Evolutionary conservation across 2,888 invertebrate species (phyloP).

Genomic region (Hypolimnas misippus): DNA sequence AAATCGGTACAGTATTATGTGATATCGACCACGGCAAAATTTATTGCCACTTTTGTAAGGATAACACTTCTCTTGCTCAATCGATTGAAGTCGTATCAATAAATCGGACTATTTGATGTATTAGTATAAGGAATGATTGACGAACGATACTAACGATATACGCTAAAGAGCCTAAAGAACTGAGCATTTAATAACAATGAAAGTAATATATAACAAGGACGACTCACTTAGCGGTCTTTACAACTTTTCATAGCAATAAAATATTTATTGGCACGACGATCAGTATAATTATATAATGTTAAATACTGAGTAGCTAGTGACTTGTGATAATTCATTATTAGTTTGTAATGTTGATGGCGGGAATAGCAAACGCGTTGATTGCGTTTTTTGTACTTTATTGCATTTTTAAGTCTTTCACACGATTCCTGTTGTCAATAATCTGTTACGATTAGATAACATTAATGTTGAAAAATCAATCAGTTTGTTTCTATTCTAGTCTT

Average conservation of each 20-base stretch:
- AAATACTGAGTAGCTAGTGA: constrained; percentile 46
- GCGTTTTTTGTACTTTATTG: constrained; percentile 25
- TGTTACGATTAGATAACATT: constrained; percentile 24
- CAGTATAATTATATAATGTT: constrained; percentile 40
- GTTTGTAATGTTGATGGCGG: constrained; percentile 27
- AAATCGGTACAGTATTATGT: constrained; percentile 42
- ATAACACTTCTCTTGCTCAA: constrained; percentile 39
- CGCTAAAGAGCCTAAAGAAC: constrained; percentile 3
- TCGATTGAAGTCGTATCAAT: constrained; percentile 26
- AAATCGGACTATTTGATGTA: constrained; percentile 15
- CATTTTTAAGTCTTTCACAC: constrained; percentile 26
- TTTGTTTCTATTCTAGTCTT: constrained; percentile 66
- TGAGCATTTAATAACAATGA: constrained; percentile 5
- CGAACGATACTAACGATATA: constrained; percentile 6
- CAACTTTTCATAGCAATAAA: constrained; percentile 1
- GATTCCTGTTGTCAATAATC: constrained; percentile 28
- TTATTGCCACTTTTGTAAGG: constrained; percentile 26
- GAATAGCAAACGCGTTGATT: constrained; percentile 12
- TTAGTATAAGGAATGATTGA: background rate
- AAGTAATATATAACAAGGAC: constrained; percentile 6
- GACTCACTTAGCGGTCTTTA: constrained; percentile 5
- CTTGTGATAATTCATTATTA: constrained; percentile 43
- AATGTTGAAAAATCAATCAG: constrained; percentile 41
- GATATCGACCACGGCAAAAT: constrained; percentile 14
- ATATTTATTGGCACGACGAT: constrained; percentile 32